Evolutionary conservation across 2,797 vertebrate species (phyloP), one percentile per base, ranked within the genome.

Genomic region (Iguana delicatissima): DNA sequence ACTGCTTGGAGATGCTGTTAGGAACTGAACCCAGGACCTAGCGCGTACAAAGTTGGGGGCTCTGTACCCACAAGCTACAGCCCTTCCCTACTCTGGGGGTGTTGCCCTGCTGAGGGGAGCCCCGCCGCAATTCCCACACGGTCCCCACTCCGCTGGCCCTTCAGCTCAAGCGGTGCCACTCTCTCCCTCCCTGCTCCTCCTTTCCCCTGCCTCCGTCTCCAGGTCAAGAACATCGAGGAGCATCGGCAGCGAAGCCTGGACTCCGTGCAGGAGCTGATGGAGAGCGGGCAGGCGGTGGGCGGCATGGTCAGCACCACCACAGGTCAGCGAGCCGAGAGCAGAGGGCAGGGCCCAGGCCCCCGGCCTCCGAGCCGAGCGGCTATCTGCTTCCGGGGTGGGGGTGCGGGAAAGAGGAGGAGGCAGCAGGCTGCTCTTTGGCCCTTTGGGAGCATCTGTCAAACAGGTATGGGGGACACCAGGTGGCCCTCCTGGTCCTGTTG

Each of bases 211-310:
- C 24, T 90, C 80, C 67, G 35, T 88, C 35, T 90, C 32, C 84
- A 99, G 99, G 99, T 99, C 88, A 99, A 99, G 97, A 99, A 99
- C 95, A 99, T 99, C 0, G 99, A 99, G 94, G 99, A 99, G 93
- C 99, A 99, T 95, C 97, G 98, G n/a, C 98, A 99, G 89, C 98
- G 99, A 87, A 99, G 98, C 95, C 96, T 99, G 92, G 99, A 99
- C 96, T 99, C 99, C 0, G 99, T 99, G 93, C 97, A 98, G 97
- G 99, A 99, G 95, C 97, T 99, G 97, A 99, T 99, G 99, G 99
- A 99, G 96, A 99, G 99, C 0, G 99, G 99, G 16, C 99, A 99
- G 96, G 99, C 99, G 0, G 99, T 99, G 84, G 99, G 99, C 20
- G 99, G 99, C 95, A 99, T 99, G 99, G 99, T 99, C 94, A 98